Conservation (phyloP, 2,113 vertebrate species). For the Gila orcuttii region DNA sequence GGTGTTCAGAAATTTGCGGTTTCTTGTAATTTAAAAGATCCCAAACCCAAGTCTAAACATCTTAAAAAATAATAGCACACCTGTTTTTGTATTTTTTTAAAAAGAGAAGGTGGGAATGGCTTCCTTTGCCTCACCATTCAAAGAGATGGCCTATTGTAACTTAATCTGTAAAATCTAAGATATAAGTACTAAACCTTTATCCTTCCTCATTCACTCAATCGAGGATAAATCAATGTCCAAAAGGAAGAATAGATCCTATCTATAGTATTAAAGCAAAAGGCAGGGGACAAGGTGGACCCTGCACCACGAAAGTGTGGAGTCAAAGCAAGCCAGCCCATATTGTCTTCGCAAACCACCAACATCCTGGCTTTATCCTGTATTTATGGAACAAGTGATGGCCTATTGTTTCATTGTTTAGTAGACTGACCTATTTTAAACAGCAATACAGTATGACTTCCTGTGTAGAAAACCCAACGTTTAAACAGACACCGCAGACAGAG, state of each 20-base stretch:
- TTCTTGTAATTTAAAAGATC: too few relatives aligned
- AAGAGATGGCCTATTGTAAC: conserved; percentile 7
- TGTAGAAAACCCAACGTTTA: conserved; percentile 58
- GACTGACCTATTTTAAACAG: conserved; percentile 62
- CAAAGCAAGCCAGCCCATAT: conserved; percentile 48
- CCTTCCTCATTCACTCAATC: not conserved
- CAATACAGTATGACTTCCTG: conserved; percentile 69
- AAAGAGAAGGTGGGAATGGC: not conserved
- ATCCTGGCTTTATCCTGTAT: conserved; percentile 72
- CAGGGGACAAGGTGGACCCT: conserved; percentile 29
- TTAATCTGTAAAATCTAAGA: conserved; percentile 17
- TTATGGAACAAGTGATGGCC: conserved; percentile 62
- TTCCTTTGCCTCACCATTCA: not conserved
- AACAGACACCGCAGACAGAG: conserved; percentile 7
- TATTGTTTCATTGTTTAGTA: conserved; percentile 74
- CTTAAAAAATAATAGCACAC: not conserved
- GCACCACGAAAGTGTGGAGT: conserved; percentile 23
- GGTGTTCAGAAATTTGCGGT: too few relatives aligned
- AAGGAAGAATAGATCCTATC: conserved; percentile 32
- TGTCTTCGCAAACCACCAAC: conserved; percentile 56
- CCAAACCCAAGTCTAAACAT: too few relatives aligned
- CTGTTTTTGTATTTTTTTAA: not conserved
- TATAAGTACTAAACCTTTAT: not conserved
- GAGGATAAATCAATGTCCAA: not conserved
- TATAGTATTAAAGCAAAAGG: conserved; percentile 41